A percentile compares a stretch with the other conserved stretches of the same genome.
Evolutionary conservation across 2,888 invertebrate genomes (phyloP).

Genomic region (Oscheius sp.): DNA sequence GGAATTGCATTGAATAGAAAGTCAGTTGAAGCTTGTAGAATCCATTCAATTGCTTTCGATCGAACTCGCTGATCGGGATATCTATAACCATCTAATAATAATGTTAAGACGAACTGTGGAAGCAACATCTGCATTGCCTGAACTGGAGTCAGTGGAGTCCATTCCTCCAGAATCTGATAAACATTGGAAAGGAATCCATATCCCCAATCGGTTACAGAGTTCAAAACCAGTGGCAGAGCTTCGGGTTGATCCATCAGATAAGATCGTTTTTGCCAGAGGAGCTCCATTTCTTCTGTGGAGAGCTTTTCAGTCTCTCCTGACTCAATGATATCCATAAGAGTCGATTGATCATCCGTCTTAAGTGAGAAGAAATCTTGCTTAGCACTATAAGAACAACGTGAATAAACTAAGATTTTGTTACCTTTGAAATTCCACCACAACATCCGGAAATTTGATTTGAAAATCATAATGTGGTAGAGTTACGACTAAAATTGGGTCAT

Average conservation of each 20-base stretch:
- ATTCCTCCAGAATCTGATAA: constrained; percentile 85
- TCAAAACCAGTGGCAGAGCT: constrained; percentile 70
- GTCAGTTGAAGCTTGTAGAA: constrained; percentile 76
- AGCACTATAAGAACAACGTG: neutral
- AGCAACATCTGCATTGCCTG: constrained; percentile 90
- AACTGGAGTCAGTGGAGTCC: constrained; percentile 82
- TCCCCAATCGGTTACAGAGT: constrained; percentile 50
- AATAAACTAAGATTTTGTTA: neutral
- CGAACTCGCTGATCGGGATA: constrained; percentile 91
- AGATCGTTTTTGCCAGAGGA: constrained; percentile 72
- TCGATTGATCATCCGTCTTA: constrained; percentile 69
- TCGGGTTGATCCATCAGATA: constrained; percentile 69
- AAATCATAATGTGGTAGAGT: constrained; percentile 57
- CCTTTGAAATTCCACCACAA: constrained; percentile 39
- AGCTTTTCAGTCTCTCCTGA: constrained; percentile 57
- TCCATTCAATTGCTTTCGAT: constrained; percentile 83
- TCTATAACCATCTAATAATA: constrained; percentile 73
- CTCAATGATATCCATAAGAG: constrained; percentile 70
- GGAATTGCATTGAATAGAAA: constrained; percentile 86
- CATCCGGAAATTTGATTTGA: constrained; percentile 59
- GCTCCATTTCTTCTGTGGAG: constrained; percentile 49
- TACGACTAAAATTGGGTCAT: constrained; percentile 60
- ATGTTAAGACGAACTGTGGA: constrained; percentile 79
- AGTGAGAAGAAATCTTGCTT: constrained; percentile 67
- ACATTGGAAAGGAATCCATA: constrained; percentile 71